Percentiles rank a stretch among this genome's conserved stretches.
phyloP scores from a whole-genome alignment of 37 sponge, comb jelly and placozoan genomes.

The Lycopodina hypogea region DNA sequence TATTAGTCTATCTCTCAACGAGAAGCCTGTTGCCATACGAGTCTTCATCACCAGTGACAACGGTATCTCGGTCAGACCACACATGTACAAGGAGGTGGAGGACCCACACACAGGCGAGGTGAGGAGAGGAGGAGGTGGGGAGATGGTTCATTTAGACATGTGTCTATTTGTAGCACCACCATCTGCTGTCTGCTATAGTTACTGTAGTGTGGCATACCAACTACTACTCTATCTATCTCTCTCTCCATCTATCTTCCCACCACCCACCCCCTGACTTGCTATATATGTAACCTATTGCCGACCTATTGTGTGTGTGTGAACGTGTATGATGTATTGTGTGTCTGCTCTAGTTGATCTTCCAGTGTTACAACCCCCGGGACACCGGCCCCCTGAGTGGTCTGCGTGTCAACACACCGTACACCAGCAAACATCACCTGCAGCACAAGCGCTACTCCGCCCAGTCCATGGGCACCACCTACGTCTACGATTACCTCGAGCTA shows the following conservation, averaged over 20 bases:
- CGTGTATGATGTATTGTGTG: too few relatives aligned
- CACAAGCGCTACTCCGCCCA: constrained; percentile 91
- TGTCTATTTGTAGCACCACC: background rate
- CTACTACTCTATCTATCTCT: too few relatives aligned
- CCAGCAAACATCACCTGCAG: constrained; percentile 93
- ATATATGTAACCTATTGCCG: too few relatives aligned
- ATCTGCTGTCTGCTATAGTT: too few relatives aligned
- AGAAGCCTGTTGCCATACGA: constrained; percentile 51
- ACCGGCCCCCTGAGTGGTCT: constrained; percentile 92
- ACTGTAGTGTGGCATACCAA: too few relatives aligned
- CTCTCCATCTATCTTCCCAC: too few relatives aligned
- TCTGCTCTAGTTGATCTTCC: constrained; percentile 59
- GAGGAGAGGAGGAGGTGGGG: constrained; percentile 4
- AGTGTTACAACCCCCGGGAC: constrained; percentile 42
- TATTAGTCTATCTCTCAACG: constrained; percentile 41
- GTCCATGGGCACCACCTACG: constrained; percentile 88
- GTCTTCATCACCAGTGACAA: constrained; percentile 89
- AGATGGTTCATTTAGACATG: background rate
- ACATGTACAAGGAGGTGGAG: constrained; percentile 91
- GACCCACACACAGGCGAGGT: constrained; percentile 85
- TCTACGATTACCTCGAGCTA: constrained; percentile 95
- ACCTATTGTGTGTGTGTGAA: too few relatives aligned
- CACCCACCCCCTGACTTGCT: too few relatives aligned
- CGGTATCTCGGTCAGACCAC: constrained; percentile 68
- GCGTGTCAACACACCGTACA: constrained; percentile 83